A percentile compares a stretch with the other conserved stretches of the same genome.
Conservation (phyloP, 2,888 invertebrate species). For the Spialia ferax region DNA sequence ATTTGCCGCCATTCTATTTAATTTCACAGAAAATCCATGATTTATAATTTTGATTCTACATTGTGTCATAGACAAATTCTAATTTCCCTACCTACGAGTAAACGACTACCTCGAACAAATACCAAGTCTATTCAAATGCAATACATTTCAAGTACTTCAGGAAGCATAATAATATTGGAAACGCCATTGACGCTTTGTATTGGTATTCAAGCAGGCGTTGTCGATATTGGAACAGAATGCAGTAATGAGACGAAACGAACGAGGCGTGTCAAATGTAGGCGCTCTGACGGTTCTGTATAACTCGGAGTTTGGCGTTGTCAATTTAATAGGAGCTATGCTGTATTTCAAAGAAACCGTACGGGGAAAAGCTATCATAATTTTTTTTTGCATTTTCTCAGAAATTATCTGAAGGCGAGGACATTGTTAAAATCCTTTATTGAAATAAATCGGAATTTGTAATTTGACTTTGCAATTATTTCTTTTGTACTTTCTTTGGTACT, state of each 20-base stretch:
- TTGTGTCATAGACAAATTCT: too few species aligned
- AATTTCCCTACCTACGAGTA: too few species aligned
- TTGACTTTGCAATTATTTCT: too few species aligned
- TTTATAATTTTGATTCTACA: too few species aligned
- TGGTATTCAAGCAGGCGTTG: background rate
- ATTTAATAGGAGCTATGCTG: background rate
- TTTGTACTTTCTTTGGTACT: too few species aligned
- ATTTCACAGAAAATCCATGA: too few species aligned
- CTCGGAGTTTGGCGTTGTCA: background rate
- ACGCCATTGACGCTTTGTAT: background rate
- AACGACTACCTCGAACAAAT: background rate
- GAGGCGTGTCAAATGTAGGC: background rate
- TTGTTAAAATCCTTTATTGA: too few species aligned
- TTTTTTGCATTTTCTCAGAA: too few species aligned
- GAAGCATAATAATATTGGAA: background rate
- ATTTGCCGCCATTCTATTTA: too few species aligned
- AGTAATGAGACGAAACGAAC: slow-evolving; percentile 1
- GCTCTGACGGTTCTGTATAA: background rate
- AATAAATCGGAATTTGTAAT: too few species aligned
- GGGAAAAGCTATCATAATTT: too few species aligned
- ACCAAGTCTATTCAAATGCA: background rate
- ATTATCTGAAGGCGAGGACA: too few species aligned
- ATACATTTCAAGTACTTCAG: background rate
- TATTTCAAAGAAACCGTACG: background rate
- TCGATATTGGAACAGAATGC: slow-evolving; percentile 1